Evolutionary conservation across 2,888 invertebrate genomes (phyloP).

Genomic region (Habrosyne pyritoides): DNA sequence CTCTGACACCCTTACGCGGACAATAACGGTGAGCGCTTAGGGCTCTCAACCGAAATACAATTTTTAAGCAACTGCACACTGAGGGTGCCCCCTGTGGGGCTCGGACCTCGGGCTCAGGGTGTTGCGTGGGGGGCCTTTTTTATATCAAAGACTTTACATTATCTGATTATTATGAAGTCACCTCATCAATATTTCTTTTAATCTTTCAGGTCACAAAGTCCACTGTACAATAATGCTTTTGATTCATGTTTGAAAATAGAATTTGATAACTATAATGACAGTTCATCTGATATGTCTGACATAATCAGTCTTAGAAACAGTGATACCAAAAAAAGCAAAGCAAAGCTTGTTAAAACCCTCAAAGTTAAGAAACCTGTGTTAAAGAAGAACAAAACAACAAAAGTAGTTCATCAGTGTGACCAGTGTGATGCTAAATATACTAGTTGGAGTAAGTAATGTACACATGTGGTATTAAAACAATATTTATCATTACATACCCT

Average conservation of each 20-base stretch:
- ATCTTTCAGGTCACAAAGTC: conserved; percentile 53
- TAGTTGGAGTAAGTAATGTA: conserved; percentile 51
- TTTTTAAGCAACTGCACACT: no score
- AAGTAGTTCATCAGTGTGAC: conserved; percentile 67
- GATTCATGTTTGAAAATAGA: conserved; percentile 45
- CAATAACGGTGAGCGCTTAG: no score
- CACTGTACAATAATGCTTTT: conserved; percentile 49
- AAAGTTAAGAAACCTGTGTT: conserved; percentile 32
- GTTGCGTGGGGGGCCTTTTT: no score
- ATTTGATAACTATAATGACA: conserved; percentile 50
- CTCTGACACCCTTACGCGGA: no score
- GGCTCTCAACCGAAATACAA: no score
- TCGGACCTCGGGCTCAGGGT: no score
- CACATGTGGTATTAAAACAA: no score
- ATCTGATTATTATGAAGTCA: no score
- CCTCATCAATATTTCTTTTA: conserved; percentile 6
- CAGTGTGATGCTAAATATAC: conserved; percentile 71
- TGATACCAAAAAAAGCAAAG: conserved; percentile 29
- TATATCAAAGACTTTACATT: no score
- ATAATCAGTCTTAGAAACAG: background rate
- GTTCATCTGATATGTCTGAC: conserved; percentile 20
- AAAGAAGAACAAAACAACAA: conserved; percentile 36
- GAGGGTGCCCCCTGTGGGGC: no score
- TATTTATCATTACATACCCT: background rate
- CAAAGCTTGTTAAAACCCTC: conserved; percentile 28